phyloP scores from a whole-genome alignment of 1,140 invertebrate species.

The Scaptomyza pallida region DNA sequence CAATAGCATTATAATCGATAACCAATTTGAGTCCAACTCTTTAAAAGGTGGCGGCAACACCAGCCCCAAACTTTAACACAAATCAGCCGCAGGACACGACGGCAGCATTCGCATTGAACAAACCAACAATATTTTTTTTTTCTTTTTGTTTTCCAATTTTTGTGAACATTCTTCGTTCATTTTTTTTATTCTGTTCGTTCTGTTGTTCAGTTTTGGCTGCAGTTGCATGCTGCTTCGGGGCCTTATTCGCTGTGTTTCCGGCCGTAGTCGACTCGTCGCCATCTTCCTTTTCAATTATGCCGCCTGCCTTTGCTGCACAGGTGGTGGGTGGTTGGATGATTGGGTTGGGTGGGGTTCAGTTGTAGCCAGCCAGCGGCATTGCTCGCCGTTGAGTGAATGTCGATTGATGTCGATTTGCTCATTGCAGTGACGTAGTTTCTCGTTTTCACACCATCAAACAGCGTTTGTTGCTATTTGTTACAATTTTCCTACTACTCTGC shows the following conservation, averaged over 20 bases:
- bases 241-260: constrained; percentile 66
- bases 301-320: constrained; percentile 19
- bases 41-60: constrained; percentile 1
- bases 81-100: constrained; percentile 35
- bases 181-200: constrained; percentile 26
- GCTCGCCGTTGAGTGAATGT: constrained; percentile 20
- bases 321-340: neutral
- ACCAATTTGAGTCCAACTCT: neutral
- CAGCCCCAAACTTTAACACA: constrained; percentile 7
- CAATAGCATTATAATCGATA: neutral
- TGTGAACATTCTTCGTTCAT: neutral
- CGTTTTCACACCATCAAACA: constrained; percentile 76
- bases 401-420: constrained; percentile 58
- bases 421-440: constrained; percentile 54
- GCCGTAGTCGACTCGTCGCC: constrained; percentile 57
- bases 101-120: constrained; percentile 30
- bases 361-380: constrained; percentile 14
- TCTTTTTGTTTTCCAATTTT: neutral
- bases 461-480: constrained; percentile 69
- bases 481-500: constrained; percentile 42
- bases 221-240: constrained; percentile 38
- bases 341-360: neutral
- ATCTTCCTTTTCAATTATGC: constrained; percentile 79
- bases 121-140: constrained; percentile 33
- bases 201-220: constrained; percentile 31